These are phyloP conservation scores for Montifringilla adamsi DNA, from an alignment of 2,113 vertebrate genomes.

Conservation along the genomic window DNA sequence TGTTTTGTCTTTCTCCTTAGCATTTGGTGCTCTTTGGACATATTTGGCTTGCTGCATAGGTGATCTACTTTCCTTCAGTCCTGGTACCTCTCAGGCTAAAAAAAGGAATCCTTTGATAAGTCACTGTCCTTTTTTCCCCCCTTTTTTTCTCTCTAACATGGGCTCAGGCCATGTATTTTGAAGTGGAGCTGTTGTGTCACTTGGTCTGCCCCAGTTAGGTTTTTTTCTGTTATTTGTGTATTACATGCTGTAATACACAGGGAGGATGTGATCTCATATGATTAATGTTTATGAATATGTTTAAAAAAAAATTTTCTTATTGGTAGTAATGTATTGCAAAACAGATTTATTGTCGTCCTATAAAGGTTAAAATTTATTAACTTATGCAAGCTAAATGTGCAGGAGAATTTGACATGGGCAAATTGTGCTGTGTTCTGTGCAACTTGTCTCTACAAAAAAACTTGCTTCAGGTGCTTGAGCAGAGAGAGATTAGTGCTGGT, in stretches of 20 bases:
- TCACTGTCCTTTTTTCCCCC: fast-evolving
- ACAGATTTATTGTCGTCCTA: not conserved
- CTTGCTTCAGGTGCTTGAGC: not conserved
- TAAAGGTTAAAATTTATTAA: not conserved
- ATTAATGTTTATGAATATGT: not conserved
- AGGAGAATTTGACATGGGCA: not conserved
- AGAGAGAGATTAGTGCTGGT: not conserved
- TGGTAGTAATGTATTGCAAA: not conserved
- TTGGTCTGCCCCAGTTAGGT: not conserved
- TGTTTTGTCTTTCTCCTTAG: not conserved
- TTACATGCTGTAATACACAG: not conserved
- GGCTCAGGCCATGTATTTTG: not conserved
- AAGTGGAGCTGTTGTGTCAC: not conserved
- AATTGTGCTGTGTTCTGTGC: not conserved
- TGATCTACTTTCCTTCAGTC: not conserved
- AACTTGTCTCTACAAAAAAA: not conserved
- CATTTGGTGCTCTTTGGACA: not conserved
- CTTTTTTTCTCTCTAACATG: not conserved
- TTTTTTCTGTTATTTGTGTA: not conserved
- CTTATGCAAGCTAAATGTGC: not conserved
- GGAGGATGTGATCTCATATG: not conserved
- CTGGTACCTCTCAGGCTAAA: not conserved
- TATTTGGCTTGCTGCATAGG: not conserved
- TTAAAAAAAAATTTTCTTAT: not conserved
- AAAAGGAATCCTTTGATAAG: not conserved